A percentile compares a stretch with the other conserved stretches of the same genome.
Evolutionary conservation across 2,113 vertebrate genomes (phyloP).

Genomic region (Tragelaphus buxtoni): DNA sequence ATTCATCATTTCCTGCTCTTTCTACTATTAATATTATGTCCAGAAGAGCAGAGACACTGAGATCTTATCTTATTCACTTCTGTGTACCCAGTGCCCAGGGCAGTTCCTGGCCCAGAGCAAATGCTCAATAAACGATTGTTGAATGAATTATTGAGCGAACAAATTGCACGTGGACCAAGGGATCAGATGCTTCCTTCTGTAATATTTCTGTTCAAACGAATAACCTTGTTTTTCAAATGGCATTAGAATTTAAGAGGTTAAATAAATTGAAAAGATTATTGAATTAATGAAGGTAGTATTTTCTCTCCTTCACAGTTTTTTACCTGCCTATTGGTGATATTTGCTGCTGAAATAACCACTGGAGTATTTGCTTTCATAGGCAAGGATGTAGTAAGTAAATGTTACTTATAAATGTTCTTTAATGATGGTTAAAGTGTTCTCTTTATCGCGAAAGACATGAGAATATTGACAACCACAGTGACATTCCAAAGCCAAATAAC

Average conservation of each 20-base stretch:
- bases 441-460: neutral
- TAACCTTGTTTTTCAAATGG: neutral
- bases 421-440: neutral
- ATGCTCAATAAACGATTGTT: neutral
- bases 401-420: neutral
- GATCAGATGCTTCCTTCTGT: neutral
- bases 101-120: neutral
- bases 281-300: slow-evolving; percentile 56
- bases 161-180: neutral
- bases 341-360: slow-evolving; percentile 94
- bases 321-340: slow-evolving; percentile 94
- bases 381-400: slow-evolving; percentile 88
- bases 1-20: neutral
- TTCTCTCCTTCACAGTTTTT: slow-evolving; percentile 89
- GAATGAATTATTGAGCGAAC: neutral
- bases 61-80: neutral
- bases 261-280: slow-evolving; percentile 4
- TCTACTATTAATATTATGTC: neutral
- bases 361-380: slow-evolving; percentile 97
- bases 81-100: neutral
- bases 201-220: neutral
- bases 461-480: neutral
- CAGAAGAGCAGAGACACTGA: neutral
- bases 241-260: neutral
- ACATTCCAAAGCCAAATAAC: neutral